Evolutionary conservation across 2,888 invertebrate genomes (phyloP).

Genomic region (Aquatica leii): DNA sequence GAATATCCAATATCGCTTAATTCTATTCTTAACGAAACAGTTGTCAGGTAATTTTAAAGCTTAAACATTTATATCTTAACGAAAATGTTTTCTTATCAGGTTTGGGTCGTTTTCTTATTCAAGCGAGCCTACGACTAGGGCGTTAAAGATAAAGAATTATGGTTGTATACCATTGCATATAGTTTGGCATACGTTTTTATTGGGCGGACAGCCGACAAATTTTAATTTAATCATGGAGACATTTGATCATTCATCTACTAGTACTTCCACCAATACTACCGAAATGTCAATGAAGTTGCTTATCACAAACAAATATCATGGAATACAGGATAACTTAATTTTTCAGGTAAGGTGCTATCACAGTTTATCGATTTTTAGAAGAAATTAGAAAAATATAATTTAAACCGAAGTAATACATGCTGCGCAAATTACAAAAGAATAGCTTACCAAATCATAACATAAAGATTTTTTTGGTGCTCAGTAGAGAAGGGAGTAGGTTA

Average conservation of each 20-base stretch:
- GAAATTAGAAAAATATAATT: no score
- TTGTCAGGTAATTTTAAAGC: slow-evolving; percentile 54
- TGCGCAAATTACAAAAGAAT: no score
- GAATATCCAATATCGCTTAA: slow-evolving; percentile 56
- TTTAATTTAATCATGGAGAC: slow-evolving; percentile 49
- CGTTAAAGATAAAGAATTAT: slow-evolving; percentile 49
- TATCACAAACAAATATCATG: slow-evolving; percentile 44
- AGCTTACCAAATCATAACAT: no score
- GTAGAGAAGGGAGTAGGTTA: no score
- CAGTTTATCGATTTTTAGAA: no score
- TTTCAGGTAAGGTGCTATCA: slow-evolving; percentile 37
- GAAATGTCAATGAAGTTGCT: neutral
- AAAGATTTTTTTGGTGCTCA: no score
- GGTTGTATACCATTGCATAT: slow-evolving; percentile 49
- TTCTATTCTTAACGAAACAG: slow-evolving; percentile 47
- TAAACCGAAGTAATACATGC: no score
- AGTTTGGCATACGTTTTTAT: slow-evolving; percentile 52
- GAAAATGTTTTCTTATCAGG: slow-evolving; percentile 37
- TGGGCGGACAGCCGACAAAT: slow-evolving; percentile 19
- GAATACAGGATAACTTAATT: slow-evolving; percentile 34
- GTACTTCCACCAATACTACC: neutral
- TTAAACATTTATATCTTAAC: no score
- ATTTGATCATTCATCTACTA: slow-evolving; percentile 11
- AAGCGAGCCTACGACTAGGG: slow-evolving; percentile 38
- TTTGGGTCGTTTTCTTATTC: slow-evolving; percentile 46